phyloP scores from a whole-genome alignment of 2,113 vertebrate genomes.

The Varanus salvator region DNA sequence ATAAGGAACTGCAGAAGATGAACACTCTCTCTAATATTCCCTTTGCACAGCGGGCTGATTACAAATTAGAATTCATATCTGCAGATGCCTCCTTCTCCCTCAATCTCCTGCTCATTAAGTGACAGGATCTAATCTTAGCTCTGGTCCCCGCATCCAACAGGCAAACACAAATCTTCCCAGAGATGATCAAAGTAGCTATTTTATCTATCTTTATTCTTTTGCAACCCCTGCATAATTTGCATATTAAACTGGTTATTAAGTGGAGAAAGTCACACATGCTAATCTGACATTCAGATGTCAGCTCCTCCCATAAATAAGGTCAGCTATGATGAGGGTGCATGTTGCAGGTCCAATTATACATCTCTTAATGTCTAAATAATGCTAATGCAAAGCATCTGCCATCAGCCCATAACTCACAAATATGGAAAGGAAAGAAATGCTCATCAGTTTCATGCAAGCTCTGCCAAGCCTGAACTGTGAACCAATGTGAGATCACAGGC shows the following conservation, averaged over 20 bases:
- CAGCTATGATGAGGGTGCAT: constrained; percentile 76
- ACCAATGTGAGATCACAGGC: background rate
- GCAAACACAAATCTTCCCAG: constrained; percentile 58
- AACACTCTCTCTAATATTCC: constrained; percentile 45
- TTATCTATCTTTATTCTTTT: constrained; percentile 61
- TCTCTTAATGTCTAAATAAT: constrained; percentile 76
- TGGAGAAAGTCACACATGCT: constrained; percentile 65
- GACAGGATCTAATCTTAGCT: constrained; percentile 51
- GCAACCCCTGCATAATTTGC: constrained; percentile 66
- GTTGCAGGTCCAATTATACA: constrained; percentile 78
- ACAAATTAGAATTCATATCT: constrained; percentile 59
- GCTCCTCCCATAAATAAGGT: constrained; percentile 78
- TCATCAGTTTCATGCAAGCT: constrained; percentile 41
- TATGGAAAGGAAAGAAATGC: constrained; percentile 31
- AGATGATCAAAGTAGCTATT: constrained; percentile 59
- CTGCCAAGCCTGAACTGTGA: constrained; percentile 29
- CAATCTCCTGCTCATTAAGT: constrained; percentile 60
- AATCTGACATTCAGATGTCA: constrained; percentile 81
- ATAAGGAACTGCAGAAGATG: constrained; percentile 58
- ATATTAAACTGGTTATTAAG: constrained; percentile 71
- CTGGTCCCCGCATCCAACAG: constrained; percentile 10
- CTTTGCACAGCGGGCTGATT: constrained; percentile 59
- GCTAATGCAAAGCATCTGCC: constrained; percentile 73
- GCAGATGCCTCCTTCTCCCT: constrained; percentile 53
- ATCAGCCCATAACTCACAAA: constrained; percentile 55